Evolutionary conservation across 2,888 invertebrate genomes (phyloP).

Genomic region (Oscheius sp.): DNA sequence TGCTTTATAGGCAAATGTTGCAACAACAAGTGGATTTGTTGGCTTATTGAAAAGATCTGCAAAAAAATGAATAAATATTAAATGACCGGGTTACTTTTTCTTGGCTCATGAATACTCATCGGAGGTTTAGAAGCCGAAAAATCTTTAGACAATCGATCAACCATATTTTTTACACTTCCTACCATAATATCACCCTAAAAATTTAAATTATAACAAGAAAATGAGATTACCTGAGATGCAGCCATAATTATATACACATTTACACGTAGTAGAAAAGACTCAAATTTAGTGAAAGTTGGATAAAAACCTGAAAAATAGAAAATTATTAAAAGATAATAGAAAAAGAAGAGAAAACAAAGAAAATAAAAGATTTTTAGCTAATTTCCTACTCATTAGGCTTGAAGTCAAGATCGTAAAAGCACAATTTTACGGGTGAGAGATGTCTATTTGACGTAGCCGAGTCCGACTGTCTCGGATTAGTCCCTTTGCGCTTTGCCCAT

Average conservation of each 20-base stretch:
- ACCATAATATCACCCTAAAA: conserved; percentile 52
- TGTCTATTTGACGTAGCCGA: conserved; percentile 26
- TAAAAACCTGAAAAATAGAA: neutral
- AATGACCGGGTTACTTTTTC: conserved; percentile 13
- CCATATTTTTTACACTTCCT: conserved; percentile 58
- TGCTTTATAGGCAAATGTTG: conserved; percentile 81
- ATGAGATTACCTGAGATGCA: conserved; percentile 10
- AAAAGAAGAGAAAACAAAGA: conserved; percentile 4
- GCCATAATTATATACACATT: conserved; percentile 30
- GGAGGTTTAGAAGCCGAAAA: conserved; percentile 32
- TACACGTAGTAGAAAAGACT: conserved; percentile 7
- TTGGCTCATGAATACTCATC: conserved; percentile 22
- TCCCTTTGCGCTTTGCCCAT: conserved; percentile 8
- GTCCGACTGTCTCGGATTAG: conserved; percentile 32
- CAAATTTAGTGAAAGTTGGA: neutral
- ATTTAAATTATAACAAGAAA: neutral
- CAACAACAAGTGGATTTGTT: conserved; percentile 38
- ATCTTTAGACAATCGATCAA: conserved; percentile 52
- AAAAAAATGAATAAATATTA: neutral
- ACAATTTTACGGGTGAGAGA: conserved; percentile 4
- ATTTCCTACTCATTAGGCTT: neutral
- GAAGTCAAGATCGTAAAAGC: neutral
- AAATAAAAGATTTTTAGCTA: neutral
- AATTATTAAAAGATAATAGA: too few species aligned
- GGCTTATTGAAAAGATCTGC: conserved; percentile 5